Conservation (phyloP, 2,888 invertebrate genomes). For the Amblyteles armatorius region DNA sequence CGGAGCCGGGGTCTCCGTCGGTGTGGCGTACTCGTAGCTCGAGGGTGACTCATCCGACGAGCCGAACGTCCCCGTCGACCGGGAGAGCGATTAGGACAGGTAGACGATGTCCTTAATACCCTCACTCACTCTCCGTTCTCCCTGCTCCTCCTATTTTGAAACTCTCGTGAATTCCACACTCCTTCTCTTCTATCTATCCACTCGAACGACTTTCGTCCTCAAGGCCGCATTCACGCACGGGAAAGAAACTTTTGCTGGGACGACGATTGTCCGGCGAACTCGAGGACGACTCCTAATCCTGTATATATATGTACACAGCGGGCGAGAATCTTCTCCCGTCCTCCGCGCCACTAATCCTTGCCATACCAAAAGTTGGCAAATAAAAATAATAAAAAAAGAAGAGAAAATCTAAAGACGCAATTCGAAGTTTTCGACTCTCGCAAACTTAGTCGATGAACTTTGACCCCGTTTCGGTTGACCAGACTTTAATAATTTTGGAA, state of each 20-base stretch:
- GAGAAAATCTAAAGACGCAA: background rate
- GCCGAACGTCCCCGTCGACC: constrained; percentile 39
- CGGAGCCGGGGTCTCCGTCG: constrained; percentile 28
- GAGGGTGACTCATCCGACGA: constrained; percentile 60
- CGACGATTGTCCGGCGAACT: background rate
- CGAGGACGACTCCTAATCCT: constrained; percentile 59
- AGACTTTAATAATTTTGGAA: too few species aligned
- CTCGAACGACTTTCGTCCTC: constrained; percentile 65
- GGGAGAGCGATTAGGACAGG: constrained; percentile 72
- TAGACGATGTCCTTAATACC: constrained; percentile 69
- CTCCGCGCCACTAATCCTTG: constrained; percentile 7
- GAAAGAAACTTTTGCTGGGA: constrained; percentile 45
- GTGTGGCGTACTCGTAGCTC: constrained; percentile 48
- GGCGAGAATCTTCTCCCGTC: constrained; percentile 17
- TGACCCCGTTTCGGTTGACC: too few species aligned
- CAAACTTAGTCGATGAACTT: too few species aligned
- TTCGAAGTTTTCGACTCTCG: too few species aligned
- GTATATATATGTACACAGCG: constrained; percentile 16
- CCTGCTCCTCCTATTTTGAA: constrained; percentile 4
- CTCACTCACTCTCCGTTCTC: constrained; percentile 22
- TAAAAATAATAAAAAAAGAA: background rate
- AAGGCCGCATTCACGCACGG: constrained; percentile 52
- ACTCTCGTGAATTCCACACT: constrained; percentile 30
- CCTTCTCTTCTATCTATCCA: constrained; percentile 6
- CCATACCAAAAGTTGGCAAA: background rate